These are phyloP conservation scores for Drosophila prostipennis DNA, from an alignment of 2,888 invertebrate genomes.

Conservation along the genomic window DNA sequence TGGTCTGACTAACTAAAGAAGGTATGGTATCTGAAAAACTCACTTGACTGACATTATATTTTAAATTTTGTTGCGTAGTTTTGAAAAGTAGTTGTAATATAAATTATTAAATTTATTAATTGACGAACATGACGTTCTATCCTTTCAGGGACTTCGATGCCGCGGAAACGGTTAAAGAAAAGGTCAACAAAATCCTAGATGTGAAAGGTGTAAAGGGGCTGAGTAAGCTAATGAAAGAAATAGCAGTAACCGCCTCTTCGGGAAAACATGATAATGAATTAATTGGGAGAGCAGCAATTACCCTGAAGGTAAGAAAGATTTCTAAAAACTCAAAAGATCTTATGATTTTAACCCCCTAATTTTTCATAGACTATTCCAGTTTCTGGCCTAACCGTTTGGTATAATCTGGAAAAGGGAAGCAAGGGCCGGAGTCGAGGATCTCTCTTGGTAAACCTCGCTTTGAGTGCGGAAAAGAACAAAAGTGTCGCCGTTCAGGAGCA, in stretches of 20 bases:
- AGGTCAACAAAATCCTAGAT: conserved; percentile 93
- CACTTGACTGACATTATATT: neutral
- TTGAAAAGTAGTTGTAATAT: neutral
- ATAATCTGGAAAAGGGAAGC: conserved; percentile 91
- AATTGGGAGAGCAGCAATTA: conserved; percentile 94
- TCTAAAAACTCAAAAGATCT: neutral
- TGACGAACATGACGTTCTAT: no score
- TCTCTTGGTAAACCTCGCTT: conserved; percentile 91
- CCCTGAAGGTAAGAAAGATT: conserved; percentile 87
- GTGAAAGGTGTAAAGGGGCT: conserved; percentile 94
- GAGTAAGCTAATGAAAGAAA: conserved; percentile 93
- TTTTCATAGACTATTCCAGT: conserved; percentile 92
- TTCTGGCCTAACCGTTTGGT: conserved; percentile 96
- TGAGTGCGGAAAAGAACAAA: conserved; percentile 94
- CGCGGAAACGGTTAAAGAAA: conserved; percentile 94
- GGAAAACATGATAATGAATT: conserved; percentile 98
- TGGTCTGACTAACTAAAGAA: neutral
- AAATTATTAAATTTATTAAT: no score
- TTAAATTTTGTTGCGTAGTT: neutral
- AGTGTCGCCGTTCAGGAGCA: conserved; percentile 94
- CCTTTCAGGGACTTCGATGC: conserved; percentile 91
- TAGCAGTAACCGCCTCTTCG: conserved; percentile 96
- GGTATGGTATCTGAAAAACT: neutral
- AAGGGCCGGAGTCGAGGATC: conserved; percentile 93
- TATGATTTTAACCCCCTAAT: neutral